phyloP scores from a whole-genome alignment of 1,140 invertebrate species.

The Papilio dardanus region DNA sequence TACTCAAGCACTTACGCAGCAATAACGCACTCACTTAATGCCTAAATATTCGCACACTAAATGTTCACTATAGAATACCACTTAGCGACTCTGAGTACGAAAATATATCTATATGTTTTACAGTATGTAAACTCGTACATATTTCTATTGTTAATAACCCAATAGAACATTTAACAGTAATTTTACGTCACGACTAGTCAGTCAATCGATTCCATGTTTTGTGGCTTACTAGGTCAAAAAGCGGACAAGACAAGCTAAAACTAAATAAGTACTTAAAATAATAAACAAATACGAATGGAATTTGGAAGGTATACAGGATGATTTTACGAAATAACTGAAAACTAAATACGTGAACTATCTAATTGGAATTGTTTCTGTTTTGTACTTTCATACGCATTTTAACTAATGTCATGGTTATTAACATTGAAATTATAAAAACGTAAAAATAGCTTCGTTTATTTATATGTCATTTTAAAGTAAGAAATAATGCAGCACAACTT shows the following conservation, averaged over 20 bases:
- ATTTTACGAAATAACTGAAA: neutral
- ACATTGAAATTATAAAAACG: neutral
- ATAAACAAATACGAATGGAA: neutral
- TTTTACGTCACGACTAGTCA: neutral
- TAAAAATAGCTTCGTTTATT: neutral
- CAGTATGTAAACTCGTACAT: neutral
- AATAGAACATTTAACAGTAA: neutral
- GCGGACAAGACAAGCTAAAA: no score
- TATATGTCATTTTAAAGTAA: conserved; percentile 1
- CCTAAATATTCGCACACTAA: no score
- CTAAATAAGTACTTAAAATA: neutral
- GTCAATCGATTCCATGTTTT: neutral
- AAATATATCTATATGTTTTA: neutral
- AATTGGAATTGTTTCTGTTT: neutral
- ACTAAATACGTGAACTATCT: neutral
- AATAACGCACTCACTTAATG: no score
- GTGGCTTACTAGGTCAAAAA: neutral
- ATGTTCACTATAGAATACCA: no score
- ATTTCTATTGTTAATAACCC: neutral
- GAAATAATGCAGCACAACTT: conserved; percentile 4
- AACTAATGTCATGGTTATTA: neutral
- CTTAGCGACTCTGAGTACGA: neutral
- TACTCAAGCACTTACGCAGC: no score
- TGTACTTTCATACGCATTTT: neutral
- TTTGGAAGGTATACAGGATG: neutral